Base-by-base conservation (phyloP, 1,140 invertebrate genomes). In the Cotesia vestalis region DNA sequence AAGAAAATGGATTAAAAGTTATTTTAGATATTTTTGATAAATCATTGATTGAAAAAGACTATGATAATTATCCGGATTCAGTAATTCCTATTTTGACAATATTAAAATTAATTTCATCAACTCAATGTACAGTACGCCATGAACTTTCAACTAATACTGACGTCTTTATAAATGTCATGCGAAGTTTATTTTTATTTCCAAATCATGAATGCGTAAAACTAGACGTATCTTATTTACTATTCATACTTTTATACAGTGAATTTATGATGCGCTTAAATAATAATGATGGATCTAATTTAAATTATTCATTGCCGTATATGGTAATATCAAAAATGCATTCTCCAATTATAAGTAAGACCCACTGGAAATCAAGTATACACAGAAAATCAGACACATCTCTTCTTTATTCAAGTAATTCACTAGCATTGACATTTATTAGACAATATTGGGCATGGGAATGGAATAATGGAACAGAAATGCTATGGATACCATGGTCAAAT, bases 31-130 rank as follows among this genome's bases (percentile, higher is more conserved):
- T 85, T 51, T 81, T 88, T 57, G 73, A 83, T 1, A 81, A 79
- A 73, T 78, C 82, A 34, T 14, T 71, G 73, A 84, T 86, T 72
- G 89, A 91, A 63, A 87, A 88, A 35, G 89, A 91, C 78, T 91
- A 86, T 76, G 78, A 86, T 3, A 88, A 90, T 76, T 91, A 91
- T 83, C 89, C 91, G 1, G 91, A 92, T 78, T 91, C 90, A 61
- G 88, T 90, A 1, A 87, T 91, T 61, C 89, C 91, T 53, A 89
- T 90, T 75, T 80, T 91, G 46, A 87, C 87, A 4, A 87, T 91
- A 71, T 75, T 92, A 52, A 91, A 91, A 83, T 86, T 88, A 67
- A 76, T 92, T 6, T 88, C 86, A 59, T 87, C 85, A 14, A 82
- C 84, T 73, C 86, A 86, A 75, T 53, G 82, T 35, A 81, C 80